Evolutionary conservation across 2,888 invertebrate species (phyloP), one percentile per base, ranked within the genome.

Genomic region (Brachypalpus laphriformis): DNA sequence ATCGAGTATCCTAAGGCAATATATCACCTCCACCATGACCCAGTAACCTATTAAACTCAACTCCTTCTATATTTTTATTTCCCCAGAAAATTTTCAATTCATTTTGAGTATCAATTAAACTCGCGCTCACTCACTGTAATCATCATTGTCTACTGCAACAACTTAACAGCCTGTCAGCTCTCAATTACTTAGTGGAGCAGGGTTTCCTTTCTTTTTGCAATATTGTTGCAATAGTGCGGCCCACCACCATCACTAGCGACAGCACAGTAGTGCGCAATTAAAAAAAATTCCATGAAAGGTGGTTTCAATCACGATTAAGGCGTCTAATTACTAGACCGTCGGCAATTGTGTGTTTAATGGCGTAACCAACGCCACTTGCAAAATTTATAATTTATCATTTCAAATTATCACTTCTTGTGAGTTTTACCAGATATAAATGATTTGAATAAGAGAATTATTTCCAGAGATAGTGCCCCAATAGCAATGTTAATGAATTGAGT

Each of bases 241-340:
- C 14, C 7, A 63, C 16, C 40, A 40, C 9, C n/a, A 63, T 11
- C 40, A 40, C 9, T 7, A 45, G 9, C 40, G n/a, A 40, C 5
- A 25, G n/a, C 40, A 14, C 40, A n/a, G 11, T 37, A 37, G 11
- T 40, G 31, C 16, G n/a, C 9, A 65, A 49, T 65, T 34, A 22
- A 47, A 65, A n/a, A n/a, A 37, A 49, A 22, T 49, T 45, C 37
- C 66, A 54, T 16, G 59, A 77, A 54, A 77, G 77, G 77, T 71
- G 70, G 77, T 63, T 71, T 63, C 51, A 81, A 82, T 76, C 82
- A 77, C 65, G 71, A 71, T 16, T 16, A 63, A 63, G 57, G n/a
- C 65, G 25, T 72, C 45, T 57, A 47, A 71, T 77, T 77, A 71
- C 51, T 22, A n/a, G 45, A 37, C 65, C 77, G 47, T 71, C 51